A percentile compares a stretch with the other conserved stretches of the same genome.
phyloP scores from a whole-genome alignment of 2,888 invertebrate genomes.

The Ariolimax columbianus region DNA sequence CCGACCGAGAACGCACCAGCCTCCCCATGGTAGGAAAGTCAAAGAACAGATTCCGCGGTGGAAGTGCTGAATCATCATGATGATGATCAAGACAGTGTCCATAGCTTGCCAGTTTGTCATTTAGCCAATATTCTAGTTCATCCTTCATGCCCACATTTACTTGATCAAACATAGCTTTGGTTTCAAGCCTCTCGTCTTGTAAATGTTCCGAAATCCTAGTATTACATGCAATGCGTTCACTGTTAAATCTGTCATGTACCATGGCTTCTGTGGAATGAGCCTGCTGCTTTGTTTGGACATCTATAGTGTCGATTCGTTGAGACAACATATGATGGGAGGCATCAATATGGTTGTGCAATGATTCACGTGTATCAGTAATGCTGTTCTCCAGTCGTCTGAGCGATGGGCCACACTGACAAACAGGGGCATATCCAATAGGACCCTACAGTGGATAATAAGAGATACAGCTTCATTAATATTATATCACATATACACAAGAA shows the following conservation, averaged over 20 bases:
- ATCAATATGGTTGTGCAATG: constrained; percentile 88
- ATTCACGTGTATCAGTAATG: constrained; percentile 88
- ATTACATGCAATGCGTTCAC: constrained; percentile 83
- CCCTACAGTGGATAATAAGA: constrained; percentile 80
- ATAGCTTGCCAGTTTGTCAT: constrained; percentile 67
- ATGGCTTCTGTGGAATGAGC: constrained; percentile 68
- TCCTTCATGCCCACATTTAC: constrained; percentile 57
- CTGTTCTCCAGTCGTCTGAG: constrained; percentile 90
- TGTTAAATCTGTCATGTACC: constrained; percentile 83
- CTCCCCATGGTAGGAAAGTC: constrained; percentile 70
- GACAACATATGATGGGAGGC: constrained; percentile 85
- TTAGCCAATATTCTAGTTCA: constrained; percentile 73
- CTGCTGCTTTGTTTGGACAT: constrained; percentile 81
- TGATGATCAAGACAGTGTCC: constrained; percentile 73
- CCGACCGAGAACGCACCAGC: constrained; percentile 75
- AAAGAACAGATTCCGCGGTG: constrained; percentile 66
- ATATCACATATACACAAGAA: not conserved
- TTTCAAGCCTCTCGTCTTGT: constrained; percentile 82
- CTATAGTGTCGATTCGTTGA: constrained; percentile 88
- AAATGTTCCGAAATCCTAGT: constrained; percentile 84
- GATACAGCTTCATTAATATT: not conserved
- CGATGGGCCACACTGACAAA: constrained; percentile 94
- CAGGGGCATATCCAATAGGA: constrained; percentile 86
- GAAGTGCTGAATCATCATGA: constrained; percentile 72
- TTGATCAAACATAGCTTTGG: constrained; percentile 74